Conservation (phyloP, 1,140 invertebrate genomes). For the Scaptomyza hsui region DNA sequence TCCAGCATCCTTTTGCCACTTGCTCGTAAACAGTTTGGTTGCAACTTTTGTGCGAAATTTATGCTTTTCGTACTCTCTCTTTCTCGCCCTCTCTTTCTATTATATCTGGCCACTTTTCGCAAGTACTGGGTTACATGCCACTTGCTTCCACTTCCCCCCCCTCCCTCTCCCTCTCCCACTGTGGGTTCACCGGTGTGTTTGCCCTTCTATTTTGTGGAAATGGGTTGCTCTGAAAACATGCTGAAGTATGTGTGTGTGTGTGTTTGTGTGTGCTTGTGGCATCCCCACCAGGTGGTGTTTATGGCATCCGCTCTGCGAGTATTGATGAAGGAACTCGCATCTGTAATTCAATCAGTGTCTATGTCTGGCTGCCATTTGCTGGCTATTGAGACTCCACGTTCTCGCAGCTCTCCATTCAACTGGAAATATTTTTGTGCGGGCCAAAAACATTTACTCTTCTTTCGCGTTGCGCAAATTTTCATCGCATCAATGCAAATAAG, state of each 20-base stretch:
- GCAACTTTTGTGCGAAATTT: conserved; percentile 83
- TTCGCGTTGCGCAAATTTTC: conserved; percentile 17
- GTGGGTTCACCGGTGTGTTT: conserved; percentile 8
- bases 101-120: conserved; percentile 76
- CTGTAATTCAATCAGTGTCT: conserved; percentile 83
- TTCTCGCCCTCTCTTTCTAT: conserved; percentile 7
- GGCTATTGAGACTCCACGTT: conserved; percentile 55
- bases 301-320: conserved; percentile 82
- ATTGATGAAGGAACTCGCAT: conserved; percentile 83
- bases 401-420: conserved; percentile 67
- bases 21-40: conserved; percentile 81
- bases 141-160: conserved; percentile 43
- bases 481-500: conserved; percentile 78
- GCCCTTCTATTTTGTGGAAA: conserved; percentile 46
- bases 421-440: conserved; percentile 62
- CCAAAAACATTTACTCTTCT: conserved; percentile 48
- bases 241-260: conserved; percentile 13
- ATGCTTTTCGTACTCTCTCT: conserved; percentile 57
- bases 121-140: conserved; percentile 59
- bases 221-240: conserved; percentile 33
- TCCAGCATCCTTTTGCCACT: conserved; percentile 5
- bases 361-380: conserved; percentile 75
- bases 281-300: conserved; percentile 78
- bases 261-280: conserved; percentile 37
- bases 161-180: neutral